Evolutionary conservation across 2,888 invertebrate species (phyloP).

Genomic region (Agrochola lychnidis): DNA sequence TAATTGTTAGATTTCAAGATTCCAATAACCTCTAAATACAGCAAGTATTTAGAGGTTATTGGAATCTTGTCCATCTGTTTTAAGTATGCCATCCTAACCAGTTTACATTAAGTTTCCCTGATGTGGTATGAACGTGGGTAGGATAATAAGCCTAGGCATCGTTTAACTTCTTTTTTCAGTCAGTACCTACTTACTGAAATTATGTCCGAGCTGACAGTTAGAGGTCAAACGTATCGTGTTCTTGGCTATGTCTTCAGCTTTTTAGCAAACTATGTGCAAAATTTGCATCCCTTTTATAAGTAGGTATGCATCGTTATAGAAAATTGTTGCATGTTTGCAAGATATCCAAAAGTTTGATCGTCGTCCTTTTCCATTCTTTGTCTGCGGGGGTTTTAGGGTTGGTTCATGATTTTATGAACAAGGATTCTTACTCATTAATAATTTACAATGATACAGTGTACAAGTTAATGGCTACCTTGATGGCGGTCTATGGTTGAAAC

Average conservation of each 20-base stretch:
- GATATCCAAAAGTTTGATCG: not conserved
- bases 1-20: conserved; percentile 51
- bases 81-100: conserved; percentile 39
- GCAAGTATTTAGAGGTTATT: too few species aligned
- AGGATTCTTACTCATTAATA: conserved; percentile 4
- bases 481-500: conserved; percentile 68
- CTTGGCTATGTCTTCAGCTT: not conserved
- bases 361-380: not conserved
- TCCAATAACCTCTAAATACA: conserved; percentile 37
- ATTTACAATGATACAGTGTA: conserved; percentile 41
- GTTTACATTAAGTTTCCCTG: conserved; percentile 26
- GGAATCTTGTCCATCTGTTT: conserved; percentile 19
- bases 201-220: not conserved
- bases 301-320: not conserved
- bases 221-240: not conserved
- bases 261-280: not conserved
- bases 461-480: conserved; percentile 58
- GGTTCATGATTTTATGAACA: conserved; percentile 2
- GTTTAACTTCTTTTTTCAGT: not conserved
- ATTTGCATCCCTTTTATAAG: too few species aligned
- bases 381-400: not conserved
- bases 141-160: not conserved
- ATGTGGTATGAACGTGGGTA: not conserved
- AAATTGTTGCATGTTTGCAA: not conserved
- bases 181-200: not conserved